Conservation (phyloP, 2,888 invertebrate genomes). For the Perdita meconis region DNA sequence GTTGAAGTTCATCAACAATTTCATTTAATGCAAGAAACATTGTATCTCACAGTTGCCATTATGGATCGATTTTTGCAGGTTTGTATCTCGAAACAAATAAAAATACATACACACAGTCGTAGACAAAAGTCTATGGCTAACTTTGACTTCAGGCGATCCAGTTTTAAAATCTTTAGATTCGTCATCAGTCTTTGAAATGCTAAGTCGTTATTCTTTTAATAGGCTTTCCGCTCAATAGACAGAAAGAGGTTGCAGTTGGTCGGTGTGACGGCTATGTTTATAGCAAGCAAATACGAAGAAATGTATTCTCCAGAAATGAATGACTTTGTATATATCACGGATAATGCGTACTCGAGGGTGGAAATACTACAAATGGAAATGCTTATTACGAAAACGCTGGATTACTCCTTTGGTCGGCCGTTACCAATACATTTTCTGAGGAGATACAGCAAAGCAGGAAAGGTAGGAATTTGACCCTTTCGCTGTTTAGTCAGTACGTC, state of each 20-base stretch:
- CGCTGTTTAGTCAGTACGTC: too few relatives aligned
- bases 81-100: constrained; percentile 25
- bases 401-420: constrained; percentile 94
- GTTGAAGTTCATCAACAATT: constrained; percentile 96
- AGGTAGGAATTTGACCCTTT: constrained; percentile 77
- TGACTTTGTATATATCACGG: constrained; percentile 96
- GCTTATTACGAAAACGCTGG: constrained; percentile 90
- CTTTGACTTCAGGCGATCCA: too few relatives aligned
- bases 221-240: constrained; percentile 87
- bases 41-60: constrained; percentile 94
- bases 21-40: constrained; percentile 93
- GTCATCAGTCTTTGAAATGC: constrained; percentile 10
- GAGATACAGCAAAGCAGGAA: constrained; percentile 88
- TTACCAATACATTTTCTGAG: constrained; percentile 95
- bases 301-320: constrained; percentile 93
- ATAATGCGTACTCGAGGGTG: constrained; percentile 91
- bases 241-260: constrained; percentile 93
- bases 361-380: constrained; percentile 94
- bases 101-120: neutral
- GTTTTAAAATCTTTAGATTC: too few relatives aligned
- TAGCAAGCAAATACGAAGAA: constrained; percentile 98
- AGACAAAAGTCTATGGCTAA: too few relatives aligned
- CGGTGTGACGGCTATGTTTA: constrained; percentile 94
- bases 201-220: constrained; percentile 77
- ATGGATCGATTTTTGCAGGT: constrained; percentile 96